These are phyloP conservation scores for Saccostrea glomerata DNA, from an alignment of 1,140 invertebrate species.

Conservation along the genomic window DNA sequence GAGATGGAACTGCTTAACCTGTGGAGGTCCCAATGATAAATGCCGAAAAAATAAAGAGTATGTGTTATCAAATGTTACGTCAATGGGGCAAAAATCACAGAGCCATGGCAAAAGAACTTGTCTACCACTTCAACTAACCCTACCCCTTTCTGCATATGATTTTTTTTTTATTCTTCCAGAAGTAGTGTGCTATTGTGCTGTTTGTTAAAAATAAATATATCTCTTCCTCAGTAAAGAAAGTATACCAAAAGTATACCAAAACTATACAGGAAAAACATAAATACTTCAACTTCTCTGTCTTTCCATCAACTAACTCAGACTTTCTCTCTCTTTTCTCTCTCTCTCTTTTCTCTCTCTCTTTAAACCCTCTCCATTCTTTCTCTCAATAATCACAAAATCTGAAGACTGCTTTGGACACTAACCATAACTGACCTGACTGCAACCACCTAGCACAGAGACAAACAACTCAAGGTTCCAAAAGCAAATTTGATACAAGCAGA, in stretches of 20 bases:
- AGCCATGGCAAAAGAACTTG: neutral
- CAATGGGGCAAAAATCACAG: conserved; percentile 31
- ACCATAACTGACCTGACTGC: neutral
- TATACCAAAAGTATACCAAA: too few species aligned
- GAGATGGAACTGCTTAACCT: conserved; percentile 33
- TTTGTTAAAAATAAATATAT: too few species aligned
- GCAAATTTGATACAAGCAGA: conserved; percentile 21
- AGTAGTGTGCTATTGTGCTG: too few species aligned
- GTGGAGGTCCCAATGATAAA: conserved; percentile 8
- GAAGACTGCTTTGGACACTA: conserved; percentile 2
- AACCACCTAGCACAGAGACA: neutral
- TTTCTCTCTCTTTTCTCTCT: neutral
- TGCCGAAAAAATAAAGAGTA: conserved; percentile 9
- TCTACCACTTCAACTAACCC: neutral
- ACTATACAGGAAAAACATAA: too few species aligned
- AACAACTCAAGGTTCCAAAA: conserved; percentile 19
- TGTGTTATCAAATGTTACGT: conserved; percentile 33
- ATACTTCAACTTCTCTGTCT: too few species aligned
- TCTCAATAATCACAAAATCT: neutral
- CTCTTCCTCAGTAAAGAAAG: too few species aligned
- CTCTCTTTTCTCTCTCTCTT: neutral
- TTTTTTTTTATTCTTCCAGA: neutral
- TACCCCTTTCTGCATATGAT: neutral
- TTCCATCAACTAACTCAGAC: neutral
- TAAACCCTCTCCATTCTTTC: neutral